phyloP scores from a whole-genome alignment of 1,140 invertebrate species.

The Cydia amplana region DNA sequence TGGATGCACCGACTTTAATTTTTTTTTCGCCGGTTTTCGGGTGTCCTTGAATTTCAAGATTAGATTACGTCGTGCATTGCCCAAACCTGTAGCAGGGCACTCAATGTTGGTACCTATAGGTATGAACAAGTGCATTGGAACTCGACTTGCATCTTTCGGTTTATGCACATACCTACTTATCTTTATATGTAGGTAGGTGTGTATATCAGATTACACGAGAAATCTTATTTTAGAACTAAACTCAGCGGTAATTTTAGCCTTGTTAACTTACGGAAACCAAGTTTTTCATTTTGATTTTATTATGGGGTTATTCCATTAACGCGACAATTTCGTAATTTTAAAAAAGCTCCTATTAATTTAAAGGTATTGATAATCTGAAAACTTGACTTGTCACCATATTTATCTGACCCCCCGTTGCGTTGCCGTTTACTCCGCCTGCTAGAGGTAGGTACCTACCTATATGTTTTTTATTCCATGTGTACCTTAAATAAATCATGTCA shows the following conservation, averaged over 20 bases:
- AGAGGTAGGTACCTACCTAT: too few species aligned
- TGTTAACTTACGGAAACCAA: too few species aligned
- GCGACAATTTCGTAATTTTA: too few species aligned
- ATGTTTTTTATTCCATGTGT: too few species aligned
- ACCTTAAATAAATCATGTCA: too few species aligned
- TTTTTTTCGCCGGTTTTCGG: constrained; percentile 68
- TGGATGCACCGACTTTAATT: constrained; percentile 71
- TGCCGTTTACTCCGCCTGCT: too few species aligned
- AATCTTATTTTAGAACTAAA: too few species aligned
- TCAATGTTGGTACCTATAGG: neutral
- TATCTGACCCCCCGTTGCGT: too few species aligned
- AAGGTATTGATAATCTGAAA: too few species aligned
- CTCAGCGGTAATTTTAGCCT: too few species aligned
- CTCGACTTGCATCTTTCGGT: constrained; percentile 1
- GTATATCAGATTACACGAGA: neutral
- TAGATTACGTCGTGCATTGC: constrained; percentile 69
- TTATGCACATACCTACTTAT: neutral
- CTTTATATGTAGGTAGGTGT: neutral
- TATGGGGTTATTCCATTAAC: neutral
- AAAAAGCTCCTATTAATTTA: too few species aligned
- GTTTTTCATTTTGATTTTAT: neutral
- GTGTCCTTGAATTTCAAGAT: constrained; percentile 77
- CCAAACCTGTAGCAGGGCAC: constrained; percentile 48
- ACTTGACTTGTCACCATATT: too few species aligned
- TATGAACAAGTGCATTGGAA: constrained; percentile 23